These are phyloP conservation scores for Drosophila quadrilineata DNA, from an alignment of 1,140 invertebrate species.

Conservation along the genomic window DNA sequence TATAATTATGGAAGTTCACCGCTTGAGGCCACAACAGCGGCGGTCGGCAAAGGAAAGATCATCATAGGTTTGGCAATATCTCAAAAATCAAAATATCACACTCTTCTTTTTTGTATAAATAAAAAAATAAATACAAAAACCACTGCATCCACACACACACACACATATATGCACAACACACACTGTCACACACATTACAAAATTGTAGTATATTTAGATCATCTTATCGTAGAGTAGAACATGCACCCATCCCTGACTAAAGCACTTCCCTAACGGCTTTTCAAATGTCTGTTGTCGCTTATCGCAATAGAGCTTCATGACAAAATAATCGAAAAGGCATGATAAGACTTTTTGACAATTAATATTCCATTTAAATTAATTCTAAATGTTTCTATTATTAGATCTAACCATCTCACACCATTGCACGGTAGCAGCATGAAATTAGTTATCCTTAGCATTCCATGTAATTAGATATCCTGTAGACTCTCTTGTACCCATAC, in stretches of 20 bases:
- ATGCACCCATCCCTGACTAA: slow-evolving; percentile 11
- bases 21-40: slow-evolving; percentile 42
- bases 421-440: not conserved
- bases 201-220: slow-evolving; percentile 2
- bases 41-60: slow-evolving; percentile 76
- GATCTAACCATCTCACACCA: not conserved
- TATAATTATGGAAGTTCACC: slow-evolving; percentile 58
- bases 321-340: no score
- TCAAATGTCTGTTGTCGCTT: slow-evolving; percentile 9
- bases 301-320: not conserved
- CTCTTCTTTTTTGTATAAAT: slow-evolving; percentile 66
- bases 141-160: slow-evolving; percentile 17
- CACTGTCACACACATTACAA: slow-evolving; percentile 7
- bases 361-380: no score
- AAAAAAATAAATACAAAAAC: slow-evolving; percentile 19
- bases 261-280: slow-evolving; percentile 10
- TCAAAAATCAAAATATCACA: slow-evolving; percentile 64
- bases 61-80: slow-evolving; percentile 81
- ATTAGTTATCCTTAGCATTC: not conserved
- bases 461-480: slow-evolving; percentile 35
- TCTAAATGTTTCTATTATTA: no score
- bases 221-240: slow-evolving; percentile 15
- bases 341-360: no score
- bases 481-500: not conserved
- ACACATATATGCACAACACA: slow-evolving; percentile 12